Evolutionary conservation across 2,888 invertebrate genomes (phyloP), one percentile per base, ranked within the genome.

Genomic region (Thumatha senex): DNA sequence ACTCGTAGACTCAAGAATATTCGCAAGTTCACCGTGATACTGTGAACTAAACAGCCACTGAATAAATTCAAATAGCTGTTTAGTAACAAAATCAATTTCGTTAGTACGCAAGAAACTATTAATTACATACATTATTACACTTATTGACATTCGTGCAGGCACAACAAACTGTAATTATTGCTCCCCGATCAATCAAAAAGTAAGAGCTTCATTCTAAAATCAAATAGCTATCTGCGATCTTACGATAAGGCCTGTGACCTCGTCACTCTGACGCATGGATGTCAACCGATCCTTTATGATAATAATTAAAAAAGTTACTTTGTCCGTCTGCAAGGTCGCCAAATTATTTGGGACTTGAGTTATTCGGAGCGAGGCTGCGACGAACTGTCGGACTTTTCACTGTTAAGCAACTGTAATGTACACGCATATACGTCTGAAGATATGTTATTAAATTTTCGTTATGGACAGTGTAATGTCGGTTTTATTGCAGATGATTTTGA

Each of bases 381-480:
- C 51, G 63, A 53, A 29, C 51, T 55, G 56, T 59, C 56, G 53
- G 70, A 74, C 78, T 84, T 83, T 79, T 82, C 74, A 68, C 78
- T 82, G 71, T 84, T 83, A 76, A 66, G 77, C 78, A 82, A 84
- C 67, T 63, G 60, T 76, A 77, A 70, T 63, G 65, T 60, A 72
- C 74, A 70, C 78, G 76, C 80, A 74, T 72, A 73, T 73, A 67
- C 43, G 54, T 52, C 40, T 54, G 74, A 71, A 66, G 72, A 79
- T 76, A 80, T 81, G 80, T 84, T 82, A 86, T 87, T 88, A 86
- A 81, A 76, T 85, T 84, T 84, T 86, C 79, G 84, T 84, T 86
- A 84, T 80, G 76, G 80, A 79, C 81, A 78, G 66, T 72, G 71
- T 77, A 78, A 80, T 77, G 71, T 63, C 65, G 66, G 67, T 51